Evolutionary conservation across 2,797 vertebrate genomes (phyloP).

Genomic region (Phoxinus dragarum): DNA sequence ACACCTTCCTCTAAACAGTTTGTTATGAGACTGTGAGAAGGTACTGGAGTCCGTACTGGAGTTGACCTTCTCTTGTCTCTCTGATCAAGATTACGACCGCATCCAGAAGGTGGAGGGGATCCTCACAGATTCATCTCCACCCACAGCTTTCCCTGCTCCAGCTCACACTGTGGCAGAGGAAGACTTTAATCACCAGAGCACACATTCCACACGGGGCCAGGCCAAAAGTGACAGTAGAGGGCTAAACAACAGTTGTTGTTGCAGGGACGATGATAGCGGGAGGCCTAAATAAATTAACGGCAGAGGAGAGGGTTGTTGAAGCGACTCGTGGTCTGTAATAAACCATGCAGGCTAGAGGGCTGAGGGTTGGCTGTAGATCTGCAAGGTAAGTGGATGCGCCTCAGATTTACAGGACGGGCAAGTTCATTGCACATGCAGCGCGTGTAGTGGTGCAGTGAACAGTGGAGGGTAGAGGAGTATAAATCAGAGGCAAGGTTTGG

Average conservation of each 20-base stretch:
- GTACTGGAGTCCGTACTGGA: too few species aligned
- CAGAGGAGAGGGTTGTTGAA: conserved; percentile 40
- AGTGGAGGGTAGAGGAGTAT: conserved; percentile 48
- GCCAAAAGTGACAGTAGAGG: conserved; percentile 28
- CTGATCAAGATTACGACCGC: neutral
- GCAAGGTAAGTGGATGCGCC: conserved; percentile 39
- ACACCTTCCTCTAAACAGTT: too few species aligned
- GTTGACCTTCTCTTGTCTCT: conserved; percentile 16
- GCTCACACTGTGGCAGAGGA: neutral
- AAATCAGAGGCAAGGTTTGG: conserved; percentile 45
- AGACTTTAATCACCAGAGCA: conserved; percentile 34
- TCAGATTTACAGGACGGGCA: conserved; percentile 56
- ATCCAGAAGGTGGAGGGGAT: neutral
- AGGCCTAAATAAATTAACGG: conserved; percentile 31
- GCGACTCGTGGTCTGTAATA: conserved; percentile 32
- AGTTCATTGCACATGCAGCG: conserved; percentile 57
- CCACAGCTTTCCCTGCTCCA: conserved; percentile 19
- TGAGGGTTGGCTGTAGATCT: conserved; percentile 54
- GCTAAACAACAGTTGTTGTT: conserved; percentile 45
- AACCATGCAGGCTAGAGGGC: conserved; percentile 29
- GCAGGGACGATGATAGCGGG: conserved; percentile 20
- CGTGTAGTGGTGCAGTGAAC: conserved; percentile 51
- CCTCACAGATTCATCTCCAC: conserved; percentile 24
- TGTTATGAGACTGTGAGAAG: too few species aligned
- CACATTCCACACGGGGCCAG: neutral